Base-by-base conservation (phyloP, 2,797 vertebrate genomes). In the Apogon hyalosoma region DNA sequence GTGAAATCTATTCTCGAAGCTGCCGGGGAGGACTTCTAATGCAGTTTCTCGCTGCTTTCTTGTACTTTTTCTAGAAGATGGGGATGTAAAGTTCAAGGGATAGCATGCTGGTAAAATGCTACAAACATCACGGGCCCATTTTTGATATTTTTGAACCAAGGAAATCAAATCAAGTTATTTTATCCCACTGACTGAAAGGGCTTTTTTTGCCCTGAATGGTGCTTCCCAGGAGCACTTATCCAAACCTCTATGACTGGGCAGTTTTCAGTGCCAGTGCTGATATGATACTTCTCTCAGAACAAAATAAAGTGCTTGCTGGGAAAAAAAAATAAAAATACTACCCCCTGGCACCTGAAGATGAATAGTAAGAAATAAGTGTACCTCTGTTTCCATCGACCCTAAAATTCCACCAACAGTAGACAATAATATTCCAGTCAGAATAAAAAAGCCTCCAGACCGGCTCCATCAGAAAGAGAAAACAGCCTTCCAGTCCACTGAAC, bases 1-100 rank as follows among this genome's bases (percentile, higher is more conserved):
- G 64, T 56, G 74, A 40, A 28, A 15, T 12, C 46, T 46, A 40
- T 58, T 21, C 58, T 66, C 50, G n/a, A 50, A 63, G 11, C 11
- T 24, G 43, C 14, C 51, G 49, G 10, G n/a, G 41, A 58, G 45
- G 70, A 75, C 40, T 82, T 69, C 48, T 46, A 81, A 64, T 63
- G 38, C 13, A 6, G 24, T 28, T 28, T 6, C 31, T 50, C 14
- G 12, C 19, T 6, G 33, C 50, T 36, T 71, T 31, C n/a, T 2
- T 55, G n/a, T 52, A 19, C 18, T 11, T 3, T 74, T 79, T 67
- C 57, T 43, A 73, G 41, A 15, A n/a, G 11, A 43, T 48, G 9
- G 18, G 2, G 9, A 49, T n/a, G 63, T 41, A 43, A 60, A 16
- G 47, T 38, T 7, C 48, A 16, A 15, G 38, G 9, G 43, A 52